Evolutionary conservation across 2,113 vertebrate species (phyloP), one percentile per base, ranked within the genome.

Genomic region (Sarotherodon lohbergeri): DNA sequence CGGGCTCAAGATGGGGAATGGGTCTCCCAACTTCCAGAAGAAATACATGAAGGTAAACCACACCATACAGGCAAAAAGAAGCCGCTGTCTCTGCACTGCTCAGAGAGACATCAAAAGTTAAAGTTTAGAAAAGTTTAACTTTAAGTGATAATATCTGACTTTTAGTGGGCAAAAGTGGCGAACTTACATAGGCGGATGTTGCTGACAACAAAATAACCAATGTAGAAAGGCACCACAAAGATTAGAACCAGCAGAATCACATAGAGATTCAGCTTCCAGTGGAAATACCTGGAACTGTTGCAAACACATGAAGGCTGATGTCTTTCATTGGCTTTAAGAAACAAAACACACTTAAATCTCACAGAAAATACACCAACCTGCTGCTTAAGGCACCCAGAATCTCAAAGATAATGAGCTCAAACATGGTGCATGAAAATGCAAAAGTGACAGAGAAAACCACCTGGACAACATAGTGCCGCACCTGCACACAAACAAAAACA

Each of bases 1-100:
- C 68, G 99, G 99, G 94, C 98, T 99, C 85, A 99, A 97, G 91
- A 99, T 99, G 55, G 99, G 99, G 94, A 99, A 99, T 0, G 99
- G 99, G 89, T 99, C 99, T 10, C 98, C 99, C 89, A 99, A 4
- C 93, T 99, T 99, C 98, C 98, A 99, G 95, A 99, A 99, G 97
- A 99, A 99, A 96, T 99, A 99, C 98, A 99, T 99, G 92, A 99
- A 99, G 3, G 98, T 98, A 91, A 99, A 95, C 99, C 99, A 99
- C 39, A 99, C 91, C 90, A 98, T 96, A 92, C 99, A 99, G 0
- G 99, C 97, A 81, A 99, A 99, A 76, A 99, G 97, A 57, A 99
- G 95, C 86, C 96, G 97, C 92, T 98, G 98, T 92, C 97, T 97
- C 66, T 98, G 98, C 91, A 99, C 99, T 99, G 80, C 88, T 92